Base-by-base conservation (phyloP, 2,888 invertebrate genomes). In the Athalia circularis region DNA sequence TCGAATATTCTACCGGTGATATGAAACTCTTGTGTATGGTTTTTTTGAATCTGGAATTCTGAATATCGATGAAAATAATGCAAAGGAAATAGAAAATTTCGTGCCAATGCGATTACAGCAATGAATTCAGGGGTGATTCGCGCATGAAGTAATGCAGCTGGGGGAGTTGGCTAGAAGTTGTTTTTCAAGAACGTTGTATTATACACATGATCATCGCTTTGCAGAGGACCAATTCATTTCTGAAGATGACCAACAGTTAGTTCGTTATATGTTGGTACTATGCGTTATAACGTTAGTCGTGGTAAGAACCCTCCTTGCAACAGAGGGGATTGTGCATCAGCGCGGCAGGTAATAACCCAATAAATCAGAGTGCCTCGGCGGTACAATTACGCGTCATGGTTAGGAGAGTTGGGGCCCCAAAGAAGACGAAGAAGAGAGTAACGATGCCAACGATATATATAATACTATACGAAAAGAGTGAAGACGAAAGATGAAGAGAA, bases 291-390 rank as follows among this genome's bases (percentile, higher is more conserved):
- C 13, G 68, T 68, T 68, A 15, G 68, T 68, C 54, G 54, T 54
- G 54, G 8, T 54, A 52, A 75, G 75, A 64, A 82, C 80, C 87
- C 81, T 84, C 82, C 84, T 86, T 83, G 83, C 84, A 81, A 83
- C 29, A 29, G 29, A 29, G 29, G 82, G 83, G 87, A 87, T 86
- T 86, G 75, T 62, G 75, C 29, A 29, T 29, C 29, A 29, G 29
- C 29, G 29, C 29, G 29, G 29, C 64, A 75, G 82, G 88, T 89
- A 89, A 89, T 89, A 88, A 89, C 86, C 89, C 89, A 89, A 89
- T 89, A 89, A 89, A 89, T 89, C 89, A 89, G 87, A 83, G 84
- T 86, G 86, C 83, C 86, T 85, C 84, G 86, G 84, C 86, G 83
- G 85, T 88, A 87, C 89, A 89, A 89, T 89, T 89, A 89, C 88